Conservation (phyloP, 2,797 vertebrate genomes). For the Diglossa cyanea region DNA sequence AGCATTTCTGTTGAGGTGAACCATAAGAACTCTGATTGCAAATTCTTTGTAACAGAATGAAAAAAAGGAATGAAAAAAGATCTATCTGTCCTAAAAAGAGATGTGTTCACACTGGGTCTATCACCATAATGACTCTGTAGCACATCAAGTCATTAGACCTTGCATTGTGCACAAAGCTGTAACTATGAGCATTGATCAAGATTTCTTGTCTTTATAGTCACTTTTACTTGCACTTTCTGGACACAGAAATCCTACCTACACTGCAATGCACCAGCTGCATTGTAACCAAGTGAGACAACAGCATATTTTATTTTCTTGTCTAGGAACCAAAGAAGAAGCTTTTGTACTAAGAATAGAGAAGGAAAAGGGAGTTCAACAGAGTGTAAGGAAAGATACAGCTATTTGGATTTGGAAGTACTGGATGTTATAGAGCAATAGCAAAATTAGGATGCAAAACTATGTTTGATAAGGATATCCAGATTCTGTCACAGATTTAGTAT, state of each 20-base stretch:
- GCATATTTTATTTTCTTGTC: not conserved
- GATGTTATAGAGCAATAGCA: rapidly evolving
- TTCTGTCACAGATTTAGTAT: not conserved
- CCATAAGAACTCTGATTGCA: not conserved
- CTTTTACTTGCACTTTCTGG: not conserved
- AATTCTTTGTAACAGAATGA: not conserved
- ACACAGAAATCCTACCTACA: not conserved
- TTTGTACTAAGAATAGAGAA: not conserved
- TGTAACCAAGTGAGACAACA: not conserved
- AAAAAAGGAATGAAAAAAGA: not conserved
- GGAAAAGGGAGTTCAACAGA: not conserved
- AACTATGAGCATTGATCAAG: not conserved
- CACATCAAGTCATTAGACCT: not conserved
- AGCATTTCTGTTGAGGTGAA: not conserved
- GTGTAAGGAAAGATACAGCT: not conserved
- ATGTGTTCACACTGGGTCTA: not conserved
- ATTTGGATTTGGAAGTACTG: not conserved
- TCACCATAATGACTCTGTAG: not conserved
- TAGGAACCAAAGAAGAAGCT: not conserved
- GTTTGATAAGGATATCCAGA: not conserved
- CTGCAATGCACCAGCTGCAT: rapidly evolving
- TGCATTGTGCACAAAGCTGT: not conserved
- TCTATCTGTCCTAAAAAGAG: not conserved
- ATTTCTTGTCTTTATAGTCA: not conserved
- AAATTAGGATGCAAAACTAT: not conserved